Percentiles rank a stretch among this genome's conserved stretches.
phyloP scores from a whole-genome alignment of 2,888 invertebrate genomes.

The Phalera bucephala region DNA sequence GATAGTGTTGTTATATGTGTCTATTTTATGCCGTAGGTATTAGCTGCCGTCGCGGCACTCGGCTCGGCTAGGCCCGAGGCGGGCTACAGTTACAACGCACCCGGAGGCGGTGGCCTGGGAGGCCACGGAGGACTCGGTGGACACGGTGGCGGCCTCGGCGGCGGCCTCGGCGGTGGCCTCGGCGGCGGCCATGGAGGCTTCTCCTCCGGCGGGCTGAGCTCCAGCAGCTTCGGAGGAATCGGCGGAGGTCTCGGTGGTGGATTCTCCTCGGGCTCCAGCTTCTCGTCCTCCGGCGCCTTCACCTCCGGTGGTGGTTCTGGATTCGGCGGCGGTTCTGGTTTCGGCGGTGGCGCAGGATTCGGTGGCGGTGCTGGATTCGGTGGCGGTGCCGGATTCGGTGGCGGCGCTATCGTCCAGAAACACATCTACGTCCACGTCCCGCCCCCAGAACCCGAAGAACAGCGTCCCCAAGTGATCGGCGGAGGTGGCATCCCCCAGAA shows the following conservation, averaged over 20 bases:
- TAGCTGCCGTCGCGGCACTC: slow-evolving; percentile 81
- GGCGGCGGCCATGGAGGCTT: slow-evolving; percentile 52
- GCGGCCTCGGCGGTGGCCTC: slow-evolving; percentile 57
- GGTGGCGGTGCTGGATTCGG: slow-evolving; percentile 52
- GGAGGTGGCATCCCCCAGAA: slow-evolving; percentile 87
- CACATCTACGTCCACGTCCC: slow-evolving; percentile 93
- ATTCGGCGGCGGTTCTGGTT: slow-evolving; percentile 47
- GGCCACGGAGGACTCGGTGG: slow-evolving; percentile 45
- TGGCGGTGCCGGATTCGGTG: slow-evolving; percentile 56
- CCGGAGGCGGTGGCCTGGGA: slow-evolving; percentile 60
- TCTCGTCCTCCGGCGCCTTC: slow-evolving; percentile 53
- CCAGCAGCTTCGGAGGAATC: slow-evolving; percentile 59
- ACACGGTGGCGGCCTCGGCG: slow-evolving; percentile 47
- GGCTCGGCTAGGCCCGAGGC: slow-evolving; percentile 84
- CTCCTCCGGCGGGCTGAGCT: slow-evolving; percentile 55
- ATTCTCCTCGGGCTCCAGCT: slow-evolving; percentile 39
- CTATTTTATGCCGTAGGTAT: slow-evolving; percentile 64
- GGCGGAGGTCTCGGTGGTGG: slow-evolving; percentile 49
- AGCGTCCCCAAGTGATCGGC: slow-evolving; percentile 85
- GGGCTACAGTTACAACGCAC: slow-evolving; percentile 83
- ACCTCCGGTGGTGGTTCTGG: slow-evolving; percentile 49
- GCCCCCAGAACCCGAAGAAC: slow-evolving; percentile 90
- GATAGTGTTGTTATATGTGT: slow-evolving; percentile 38
- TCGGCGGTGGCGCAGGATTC: slow-evolving; percentile 55
- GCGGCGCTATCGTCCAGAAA: slow-evolving; percentile 86